Conservation (phyloP, 1,140 invertebrate genomes). For the Micrasema minimum region DNA sequence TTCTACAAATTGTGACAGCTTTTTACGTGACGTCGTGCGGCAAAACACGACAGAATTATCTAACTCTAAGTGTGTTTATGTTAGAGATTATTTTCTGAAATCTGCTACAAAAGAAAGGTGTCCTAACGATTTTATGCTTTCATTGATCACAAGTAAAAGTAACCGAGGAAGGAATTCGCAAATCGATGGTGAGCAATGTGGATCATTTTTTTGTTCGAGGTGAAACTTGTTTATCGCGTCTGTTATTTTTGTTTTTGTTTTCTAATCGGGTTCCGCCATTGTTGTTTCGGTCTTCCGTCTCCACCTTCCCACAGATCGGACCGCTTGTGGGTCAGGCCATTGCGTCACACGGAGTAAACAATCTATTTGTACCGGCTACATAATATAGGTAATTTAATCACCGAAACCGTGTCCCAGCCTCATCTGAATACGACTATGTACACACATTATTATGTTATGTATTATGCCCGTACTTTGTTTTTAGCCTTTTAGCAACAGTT, state of each 20-base stretch:
- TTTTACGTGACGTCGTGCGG: no score
- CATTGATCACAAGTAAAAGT: constrained; percentile 39
- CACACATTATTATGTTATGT: no score
- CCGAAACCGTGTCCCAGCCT: not conserved
- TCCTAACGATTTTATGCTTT: constrained; percentile 20
- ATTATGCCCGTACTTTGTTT: no score
- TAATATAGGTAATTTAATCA: not conserved
- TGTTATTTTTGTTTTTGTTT: constrained; percentile 32
- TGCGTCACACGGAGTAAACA: constrained; percentile 28
- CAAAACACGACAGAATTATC: no score
- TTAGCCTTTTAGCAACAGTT: no score
- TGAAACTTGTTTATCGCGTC: constrained; percentile 40
- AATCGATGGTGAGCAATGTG: constrained; percentile 33
- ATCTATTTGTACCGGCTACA: not conserved
- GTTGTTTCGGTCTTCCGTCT: constrained; percentile 27
- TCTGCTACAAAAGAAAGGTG: constrained; percentile 14
- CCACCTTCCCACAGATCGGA: constrained; percentile 20
- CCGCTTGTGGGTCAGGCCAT: constrained; percentile 29
- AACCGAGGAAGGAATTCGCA: constrained; percentile 31
- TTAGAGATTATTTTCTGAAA: no score
- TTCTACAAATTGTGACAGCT: no score
- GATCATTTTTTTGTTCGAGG: constrained; percentile 44
- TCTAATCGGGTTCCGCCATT: constrained; percentile 37
- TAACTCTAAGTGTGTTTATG: no score
- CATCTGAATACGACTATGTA: not conserved